phyloP scores from a whole-genome alignment of 2,113 vertebrate species.

The Pedetes capensis region DNA sequence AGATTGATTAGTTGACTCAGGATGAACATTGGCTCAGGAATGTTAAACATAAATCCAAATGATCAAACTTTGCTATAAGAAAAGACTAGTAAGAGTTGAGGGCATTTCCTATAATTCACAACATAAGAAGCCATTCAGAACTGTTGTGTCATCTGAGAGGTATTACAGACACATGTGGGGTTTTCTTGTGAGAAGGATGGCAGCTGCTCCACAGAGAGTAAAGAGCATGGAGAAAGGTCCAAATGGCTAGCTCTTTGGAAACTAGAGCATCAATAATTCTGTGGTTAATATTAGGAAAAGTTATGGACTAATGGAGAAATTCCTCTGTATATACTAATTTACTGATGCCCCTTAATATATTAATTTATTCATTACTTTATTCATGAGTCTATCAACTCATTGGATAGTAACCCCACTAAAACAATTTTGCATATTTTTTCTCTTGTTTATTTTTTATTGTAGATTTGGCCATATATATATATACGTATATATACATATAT shows the following conservation, averaged over 20 bases:
- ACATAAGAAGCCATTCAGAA: background rate
- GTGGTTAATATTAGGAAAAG: background rate
- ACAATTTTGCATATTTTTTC: background rate
- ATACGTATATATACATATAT: background rate
- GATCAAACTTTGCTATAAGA: background rate
- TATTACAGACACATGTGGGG: background rate
- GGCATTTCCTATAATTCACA: background rate
- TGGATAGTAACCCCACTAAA: background rate
- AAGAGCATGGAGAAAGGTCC: background rate
- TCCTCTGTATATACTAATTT: background rate
- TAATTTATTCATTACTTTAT: background rate
- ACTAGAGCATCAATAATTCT: background rate
- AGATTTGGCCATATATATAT: background rate
- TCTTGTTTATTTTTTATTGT: background rate
- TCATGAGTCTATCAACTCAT: background rate
- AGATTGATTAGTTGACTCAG: background rate
- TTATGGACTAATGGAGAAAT: background rate
- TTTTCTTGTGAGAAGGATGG: background rate
- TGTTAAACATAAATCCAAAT: slow-evolving; percentile 5
- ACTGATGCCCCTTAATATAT: background rate
- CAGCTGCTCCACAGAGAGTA: background rate
- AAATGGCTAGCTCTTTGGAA: background rate
- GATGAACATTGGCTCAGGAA: background rate
- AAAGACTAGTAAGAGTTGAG: background rate
- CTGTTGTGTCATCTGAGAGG: background rate